Conservation (phyloP, 2,888 invertebrate genomes). For the Apodemia zela region DNA sequence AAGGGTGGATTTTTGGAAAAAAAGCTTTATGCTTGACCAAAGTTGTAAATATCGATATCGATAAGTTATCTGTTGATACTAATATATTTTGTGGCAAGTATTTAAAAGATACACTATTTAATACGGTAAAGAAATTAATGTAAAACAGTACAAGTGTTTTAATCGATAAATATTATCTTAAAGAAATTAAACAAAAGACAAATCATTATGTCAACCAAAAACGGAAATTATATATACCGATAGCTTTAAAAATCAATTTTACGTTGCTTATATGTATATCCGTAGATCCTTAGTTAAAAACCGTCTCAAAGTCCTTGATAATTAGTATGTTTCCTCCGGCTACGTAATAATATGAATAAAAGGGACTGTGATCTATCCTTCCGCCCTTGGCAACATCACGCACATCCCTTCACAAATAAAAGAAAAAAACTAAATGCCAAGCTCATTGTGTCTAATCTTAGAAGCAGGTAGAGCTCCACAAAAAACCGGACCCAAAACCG, state of each 20-base stretch:
- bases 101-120: not conserved
- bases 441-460: conserved; percentile 57
- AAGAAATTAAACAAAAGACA: not conserved
- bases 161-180: no score
- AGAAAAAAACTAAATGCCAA: conserved; percentile 48
- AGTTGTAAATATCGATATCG: no score
- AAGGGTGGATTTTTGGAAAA: no score
- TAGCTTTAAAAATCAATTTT: not conserved
- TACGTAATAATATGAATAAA: conserved; percentile 63
- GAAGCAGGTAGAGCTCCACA: conserved; percentile 63
- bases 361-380: conserved; percentile 62
- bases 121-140: no score
- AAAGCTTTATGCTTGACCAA: no score
- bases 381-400: conserved; percentile 72
- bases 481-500: conserved; percentile 52
- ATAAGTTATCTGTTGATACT: no score
- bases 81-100: no score
- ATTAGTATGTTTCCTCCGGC: conserved; percentile 57
- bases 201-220: not conserved
- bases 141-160: no score
- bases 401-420: conserved; percentile 66
- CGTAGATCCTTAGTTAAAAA: not conserved
- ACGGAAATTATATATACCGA: not conserved
- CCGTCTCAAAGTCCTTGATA: conserved; percentile 22
- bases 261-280: not conserved